phyloP scores from a whole-genome alignment of 1,140 invertebrate genomes.

The Dendroctonus valens region DNA sequence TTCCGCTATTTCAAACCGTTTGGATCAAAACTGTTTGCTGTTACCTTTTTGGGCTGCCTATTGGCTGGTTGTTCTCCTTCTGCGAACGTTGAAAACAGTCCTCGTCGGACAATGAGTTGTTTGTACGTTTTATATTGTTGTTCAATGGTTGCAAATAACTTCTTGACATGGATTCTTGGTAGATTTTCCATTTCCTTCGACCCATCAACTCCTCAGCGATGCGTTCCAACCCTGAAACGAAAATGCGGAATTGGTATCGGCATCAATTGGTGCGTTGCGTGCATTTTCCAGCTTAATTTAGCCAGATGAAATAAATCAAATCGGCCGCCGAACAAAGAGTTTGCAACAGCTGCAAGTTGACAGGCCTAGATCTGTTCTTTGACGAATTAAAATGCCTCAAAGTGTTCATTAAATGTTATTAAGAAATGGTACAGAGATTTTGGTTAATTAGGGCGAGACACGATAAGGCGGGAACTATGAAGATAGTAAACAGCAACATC shows the following conservation, averaged over 20 bases:
- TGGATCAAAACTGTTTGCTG: neutral
- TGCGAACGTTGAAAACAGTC: constrained; percentile 38
- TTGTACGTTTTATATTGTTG: constrained; percentile 49
- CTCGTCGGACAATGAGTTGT: constrained; percentile 40
- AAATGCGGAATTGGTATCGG: neutral
- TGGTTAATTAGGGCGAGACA: too few relatives aligned
- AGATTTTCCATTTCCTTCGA: constrained; percentile 89
- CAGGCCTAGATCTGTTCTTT: neutral
- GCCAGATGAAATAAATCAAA: neutral
- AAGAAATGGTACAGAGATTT: too few relatives aligned
- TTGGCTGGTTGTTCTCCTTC: constrained; percentile 36
- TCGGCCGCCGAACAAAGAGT: constrained; percentile 6
- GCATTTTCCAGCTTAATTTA: too few relatives aligned
- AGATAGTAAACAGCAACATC: too few relatives aligned
- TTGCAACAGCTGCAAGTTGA: neutral
- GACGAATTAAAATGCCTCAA: constrained; percentile 2
- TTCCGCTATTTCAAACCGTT: neutral
- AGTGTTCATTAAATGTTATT: too few relatives aligned
- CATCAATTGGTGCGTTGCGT: too few relatives aligned
- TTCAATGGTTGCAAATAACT: constrained; percentile 54
- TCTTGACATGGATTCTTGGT: constrained; percentile 76
- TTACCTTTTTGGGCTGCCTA: constrained; percentile 39
- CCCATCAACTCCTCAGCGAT: constrained; percentile 95
- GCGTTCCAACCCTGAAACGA: constrained; percentile 80
- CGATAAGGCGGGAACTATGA: too few relatives aligned